Evolutionary conservation across 2,113 vertebrate species (phyloP).

Genomic region (Gorilla gorilla): DNA sequence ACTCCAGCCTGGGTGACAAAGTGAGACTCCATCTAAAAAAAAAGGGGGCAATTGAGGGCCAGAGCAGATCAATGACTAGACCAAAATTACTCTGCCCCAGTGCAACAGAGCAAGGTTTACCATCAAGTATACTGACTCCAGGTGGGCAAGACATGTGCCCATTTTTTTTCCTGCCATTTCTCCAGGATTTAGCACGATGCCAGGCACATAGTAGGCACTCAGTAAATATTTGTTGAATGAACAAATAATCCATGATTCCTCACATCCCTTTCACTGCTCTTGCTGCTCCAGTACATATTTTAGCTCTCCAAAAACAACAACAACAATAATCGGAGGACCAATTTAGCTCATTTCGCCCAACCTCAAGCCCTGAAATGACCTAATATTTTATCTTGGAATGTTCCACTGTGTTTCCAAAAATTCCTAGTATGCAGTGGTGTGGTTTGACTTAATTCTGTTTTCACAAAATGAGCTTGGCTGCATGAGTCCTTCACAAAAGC

Average conservation of each 20-base stretch:
- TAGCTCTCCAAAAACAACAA: neutral
- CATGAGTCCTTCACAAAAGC: constrained; percentile 37
- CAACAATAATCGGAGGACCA: neutral
- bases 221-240: neutral
- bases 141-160: neutral
- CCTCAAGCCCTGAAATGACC: constrained; percentile 71
- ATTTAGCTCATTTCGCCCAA: constrained; percentile 21
- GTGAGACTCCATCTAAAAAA: too few relatives aligned
- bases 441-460: constrained; percentile 70
- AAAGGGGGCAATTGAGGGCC: neutral
- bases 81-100: neutral
- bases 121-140: neutral
- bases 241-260: neutral
- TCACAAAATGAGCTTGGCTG: neutral
- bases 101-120: neutral
- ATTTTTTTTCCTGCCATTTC: neutral
- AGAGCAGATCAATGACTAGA: neutral
- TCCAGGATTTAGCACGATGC: neutral
- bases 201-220: neutral
- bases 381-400: constrained; percentile 80
- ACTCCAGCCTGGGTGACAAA: too few relatives aligned
- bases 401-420: constrained; percentile 71
- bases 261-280: neutral
- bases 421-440: constrained; percentile 64
- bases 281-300: neutral